These are phyloP conservation scores for Clivina fossor DNA, from an alignment of 2,888 invertebrate genomes.

Conservation along the genomic window DNA sequence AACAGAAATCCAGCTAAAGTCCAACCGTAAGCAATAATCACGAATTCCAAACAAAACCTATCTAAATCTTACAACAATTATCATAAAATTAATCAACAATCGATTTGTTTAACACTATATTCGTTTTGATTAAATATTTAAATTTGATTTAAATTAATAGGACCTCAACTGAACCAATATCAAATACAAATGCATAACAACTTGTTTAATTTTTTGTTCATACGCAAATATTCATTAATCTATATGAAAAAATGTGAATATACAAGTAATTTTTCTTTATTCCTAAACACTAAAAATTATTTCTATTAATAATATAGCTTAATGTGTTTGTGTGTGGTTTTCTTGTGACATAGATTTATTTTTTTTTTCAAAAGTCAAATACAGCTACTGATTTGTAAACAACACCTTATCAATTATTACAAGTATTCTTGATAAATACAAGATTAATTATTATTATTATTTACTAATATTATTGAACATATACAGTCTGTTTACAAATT, in stretches of 20 bases:
- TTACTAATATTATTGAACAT: conserved; percentile 3
- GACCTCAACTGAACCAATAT: conserved; percentile 28
- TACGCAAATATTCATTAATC: conserved; percentile 19
- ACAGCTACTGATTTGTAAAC: conserved; percentile 17
- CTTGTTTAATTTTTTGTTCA: too few relatives aligned
- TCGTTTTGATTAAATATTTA: background rate
- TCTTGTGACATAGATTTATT: conserved; percentile 28
- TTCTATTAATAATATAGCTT: conserved; percentile 25
- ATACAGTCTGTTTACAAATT: conserved; percentile 11
- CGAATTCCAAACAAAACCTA: conserved; percentile 5
- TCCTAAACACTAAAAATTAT: conserved; percentile 24
- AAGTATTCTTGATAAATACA: too few relatives aligned
- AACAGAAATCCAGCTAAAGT: conserved; percentile 24
- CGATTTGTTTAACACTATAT: background rate
- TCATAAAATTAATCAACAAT: too few relatives aligned
- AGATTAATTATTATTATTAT: too few relatives aligned
- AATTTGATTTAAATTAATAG: conserved; percentile 2
- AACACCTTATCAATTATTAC: too few relatives aligned
- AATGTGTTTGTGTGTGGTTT: too few relatives aligned
- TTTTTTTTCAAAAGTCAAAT: conserved; percentile 23
- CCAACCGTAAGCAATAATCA: background rate
- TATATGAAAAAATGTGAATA: conserved; percentile 28
- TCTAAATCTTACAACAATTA: conserved; percentile 15
- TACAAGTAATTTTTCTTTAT: conserved; percentile 9
- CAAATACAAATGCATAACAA: conserved; percentile 31